Evolutionary conservation across 2,113 vertebrate genomes (phyloP).

Genomic region (Brienomyrus longianalis): DNA sequence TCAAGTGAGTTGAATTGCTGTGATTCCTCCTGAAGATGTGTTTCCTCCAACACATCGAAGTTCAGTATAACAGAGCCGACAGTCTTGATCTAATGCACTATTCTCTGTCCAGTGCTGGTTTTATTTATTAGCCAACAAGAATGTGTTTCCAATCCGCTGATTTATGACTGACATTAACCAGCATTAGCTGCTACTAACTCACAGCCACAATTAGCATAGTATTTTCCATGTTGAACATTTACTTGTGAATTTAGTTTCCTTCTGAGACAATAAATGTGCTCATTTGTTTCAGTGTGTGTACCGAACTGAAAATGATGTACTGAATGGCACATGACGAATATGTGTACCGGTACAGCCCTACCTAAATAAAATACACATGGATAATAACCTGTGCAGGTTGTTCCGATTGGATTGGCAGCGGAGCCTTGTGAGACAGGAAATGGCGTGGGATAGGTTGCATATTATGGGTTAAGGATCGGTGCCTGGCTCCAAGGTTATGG

Average conservation of each 20-base stretch:
- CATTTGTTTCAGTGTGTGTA: not conserved
- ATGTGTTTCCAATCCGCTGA: not conserved
- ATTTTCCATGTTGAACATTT: no score
- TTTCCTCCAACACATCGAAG: not conserved
- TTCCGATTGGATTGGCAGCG: not conserved
- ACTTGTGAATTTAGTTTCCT: no score
- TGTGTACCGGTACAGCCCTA: not conserved
- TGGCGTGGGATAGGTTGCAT: not conserved
- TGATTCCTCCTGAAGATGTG: no score
- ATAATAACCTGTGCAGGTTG: not conserved
- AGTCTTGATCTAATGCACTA: not conserved
- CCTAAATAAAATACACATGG: not conserved
- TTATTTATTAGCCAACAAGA: not conserved
- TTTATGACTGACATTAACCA: not conserved
- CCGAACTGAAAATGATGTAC: not conserved
- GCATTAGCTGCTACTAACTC: no score
- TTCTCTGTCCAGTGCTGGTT: not conserved
- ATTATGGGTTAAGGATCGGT: not conserved
- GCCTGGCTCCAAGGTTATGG: not conserved
- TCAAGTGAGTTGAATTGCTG: not conserved
- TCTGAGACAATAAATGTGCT: not conserved
- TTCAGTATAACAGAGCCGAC: not conserved
- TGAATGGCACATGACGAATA: not conserved
- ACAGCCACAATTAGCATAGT: no score
- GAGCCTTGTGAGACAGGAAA: not conserved